Evolutionary conservation across 1,140 invertebrate species (phyloP), one percentile per base, ranked within the genome.

Genomic region (Drosophila takahashii): DNA sequence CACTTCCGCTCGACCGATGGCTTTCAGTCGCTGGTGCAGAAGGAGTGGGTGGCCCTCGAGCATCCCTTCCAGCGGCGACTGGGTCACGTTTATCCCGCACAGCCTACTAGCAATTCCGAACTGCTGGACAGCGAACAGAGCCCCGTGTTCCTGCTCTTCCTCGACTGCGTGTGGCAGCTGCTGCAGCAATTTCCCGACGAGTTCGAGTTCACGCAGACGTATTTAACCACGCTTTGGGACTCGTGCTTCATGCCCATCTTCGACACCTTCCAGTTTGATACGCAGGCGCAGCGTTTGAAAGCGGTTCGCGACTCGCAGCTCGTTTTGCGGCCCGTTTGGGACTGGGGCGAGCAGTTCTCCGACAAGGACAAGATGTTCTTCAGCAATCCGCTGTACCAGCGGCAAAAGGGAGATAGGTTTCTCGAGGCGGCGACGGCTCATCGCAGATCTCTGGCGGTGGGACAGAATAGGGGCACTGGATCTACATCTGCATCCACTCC

Each of bases 141-240:
- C 72, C 97, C 98, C 0, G 93, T 98, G 42, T 98, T 98, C 91
- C 94, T 98, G 22, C 90, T 99, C 44, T 99, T 97, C 92, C 93
- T 99, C 67, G 98, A 99, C 92, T 98, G 97, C 92, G 96, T 97
- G 48, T 98, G 97, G 96, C 98, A 99, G 93, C 93, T 99, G 34
- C 92, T 95, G 61, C 95, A 96, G 81, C 98, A 99, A 93, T 98
- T 96, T 93, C 97, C 97, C 9, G 93, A 95, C 1, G 94, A 95
- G 57, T 98, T 99, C 92, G 96, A 98, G 93, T 98, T 98, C 93
- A 97, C 97, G 5, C 97, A 98, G 93, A 97, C 96, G 0, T 98
- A 98, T 93, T 94, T 99, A 42, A 97, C 96, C 6, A 96, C 96
- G 0, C 90, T 99, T 4, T 98, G 97, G 97, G 98, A 99, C 93